Conservation (phyloP, 2,113 vertebrate species). For the Chaetorhynchus papuensis region DNA sequence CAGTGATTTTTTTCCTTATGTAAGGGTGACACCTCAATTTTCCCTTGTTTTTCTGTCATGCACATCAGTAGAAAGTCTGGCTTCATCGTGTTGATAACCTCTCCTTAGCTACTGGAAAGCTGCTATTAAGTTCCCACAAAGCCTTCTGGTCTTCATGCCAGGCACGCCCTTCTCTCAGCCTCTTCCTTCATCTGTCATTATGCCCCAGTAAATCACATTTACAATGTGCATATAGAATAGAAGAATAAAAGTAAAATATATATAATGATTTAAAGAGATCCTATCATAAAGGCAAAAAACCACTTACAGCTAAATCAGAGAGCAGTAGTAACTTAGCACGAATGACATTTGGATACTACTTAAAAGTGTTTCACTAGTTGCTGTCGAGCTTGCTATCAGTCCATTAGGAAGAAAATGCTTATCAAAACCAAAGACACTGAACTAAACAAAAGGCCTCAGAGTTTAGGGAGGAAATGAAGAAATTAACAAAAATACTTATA, state of each 20-base stretch:
- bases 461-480: not conserved
- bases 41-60: not conserved
- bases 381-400: not conserved
- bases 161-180: not conserved
- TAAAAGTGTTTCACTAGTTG: not conserved
- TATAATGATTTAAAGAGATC: not conserved
- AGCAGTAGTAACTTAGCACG: not conserved
- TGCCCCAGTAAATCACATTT: not conserved
- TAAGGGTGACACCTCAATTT: not conserved
- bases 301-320: not conserved
- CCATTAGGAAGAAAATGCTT: not conserved
- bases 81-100: not conserved
- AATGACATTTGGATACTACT: not conserved
- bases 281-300: not conserved
- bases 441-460: not conserved
- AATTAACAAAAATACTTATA: not conserved
- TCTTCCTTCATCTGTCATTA: not conserved
- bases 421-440: not conserved
- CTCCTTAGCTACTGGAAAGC: not conserved
- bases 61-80: not conserved
- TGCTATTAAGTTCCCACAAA: not conserved
- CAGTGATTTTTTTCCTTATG: not conserved
- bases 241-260: not conserved
- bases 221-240: not conserved
- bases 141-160: not conserved